Percentiles rank a stretch among this genome's conserved stretches.
Conservation (phyloP, 1,140 invertebrate species). For the Laupala kohalensis region DNA sequence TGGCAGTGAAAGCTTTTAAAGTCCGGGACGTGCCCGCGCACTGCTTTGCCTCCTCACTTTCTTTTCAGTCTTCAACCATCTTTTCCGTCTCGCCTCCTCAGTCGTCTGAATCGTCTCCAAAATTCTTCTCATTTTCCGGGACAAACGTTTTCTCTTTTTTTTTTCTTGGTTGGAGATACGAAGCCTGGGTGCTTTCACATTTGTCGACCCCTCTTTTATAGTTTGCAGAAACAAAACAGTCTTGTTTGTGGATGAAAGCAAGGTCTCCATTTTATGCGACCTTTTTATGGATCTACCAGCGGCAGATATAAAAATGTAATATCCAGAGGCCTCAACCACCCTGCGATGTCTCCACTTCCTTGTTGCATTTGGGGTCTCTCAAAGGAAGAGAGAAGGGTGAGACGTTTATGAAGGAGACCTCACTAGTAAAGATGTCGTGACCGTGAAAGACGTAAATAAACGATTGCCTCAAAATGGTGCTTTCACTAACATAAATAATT, state of each 20-base stretch:
- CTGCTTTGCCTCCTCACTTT: background rate
- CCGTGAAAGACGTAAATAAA: too few relatives aligned
- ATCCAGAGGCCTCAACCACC: background rate
- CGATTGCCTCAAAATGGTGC: too few relatives aligned
- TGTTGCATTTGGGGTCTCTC: background rate
- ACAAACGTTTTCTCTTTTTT: background rate
- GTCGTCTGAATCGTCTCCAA: background rate
- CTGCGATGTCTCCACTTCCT: background rate
- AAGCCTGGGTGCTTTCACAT: too few relatives aligned
- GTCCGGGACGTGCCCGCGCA: background rate
- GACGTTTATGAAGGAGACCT: too few relatives aligned
- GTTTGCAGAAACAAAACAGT: background rate
- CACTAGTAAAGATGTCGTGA: too few relatives aligned
- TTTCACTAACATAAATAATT: too few relatives aligned
- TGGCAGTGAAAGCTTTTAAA: background rate
- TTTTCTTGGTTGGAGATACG: background rate
- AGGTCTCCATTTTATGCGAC: background rate
- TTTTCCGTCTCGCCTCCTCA: background rate
- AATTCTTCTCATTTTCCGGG: background rate
- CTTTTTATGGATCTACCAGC: background rate
- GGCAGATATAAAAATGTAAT: background rate
- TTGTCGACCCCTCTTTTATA: background rate
- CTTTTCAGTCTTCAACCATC: background rate
- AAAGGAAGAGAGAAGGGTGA: background rate
- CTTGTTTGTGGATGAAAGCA: background rate